These are phyloP conservation scores for Syngnathus scovelli DNA, from an alignment of 2,113 vertebrate species.

Conservation along the genomic window DNA sequence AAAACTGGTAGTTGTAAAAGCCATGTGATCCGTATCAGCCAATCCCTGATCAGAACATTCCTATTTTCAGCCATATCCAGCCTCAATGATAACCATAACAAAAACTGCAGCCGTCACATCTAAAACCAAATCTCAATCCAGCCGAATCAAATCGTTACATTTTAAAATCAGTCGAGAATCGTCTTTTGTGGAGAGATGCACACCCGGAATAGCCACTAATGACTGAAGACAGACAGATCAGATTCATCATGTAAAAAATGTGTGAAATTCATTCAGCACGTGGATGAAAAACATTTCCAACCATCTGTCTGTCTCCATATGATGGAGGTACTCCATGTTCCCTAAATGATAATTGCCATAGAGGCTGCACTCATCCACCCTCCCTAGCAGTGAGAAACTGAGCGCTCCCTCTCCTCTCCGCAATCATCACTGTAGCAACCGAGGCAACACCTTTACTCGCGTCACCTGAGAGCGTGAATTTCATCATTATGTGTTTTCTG, in stretches of 20 bases:
- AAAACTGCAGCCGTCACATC: no score
- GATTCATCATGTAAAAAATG: conserved; percentile 36
- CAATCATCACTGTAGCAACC: conserved; percentile 38
- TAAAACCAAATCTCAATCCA: no score
- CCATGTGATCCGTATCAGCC: no score
- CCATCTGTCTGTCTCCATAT: conserved; percentile 33
- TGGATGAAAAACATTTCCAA: conserved; percentile 26
- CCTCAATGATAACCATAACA: no score
- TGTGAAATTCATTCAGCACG: conserved; percentile 42
- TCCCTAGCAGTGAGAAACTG: neutral
- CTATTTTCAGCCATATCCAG: no score
- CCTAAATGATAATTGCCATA: conserved; percentile 35
- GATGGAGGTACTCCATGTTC: conserved; percentile 38
- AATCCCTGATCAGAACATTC: no score
- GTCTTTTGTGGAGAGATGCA: no score
- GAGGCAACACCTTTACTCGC: conserved; percentile 33
- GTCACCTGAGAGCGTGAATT: conserved; percentile 38
- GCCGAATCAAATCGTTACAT: no score
- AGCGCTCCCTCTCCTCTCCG: conserved; percentile 26
- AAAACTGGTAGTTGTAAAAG: no score
- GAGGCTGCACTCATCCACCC: conserved; percentile 17
- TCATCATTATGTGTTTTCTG: conserved; percentile 39
- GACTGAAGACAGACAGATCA: no score
- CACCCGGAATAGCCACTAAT: no score
- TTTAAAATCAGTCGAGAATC: no score